Evolutionary conservation across 2,797 vertebrate species (phyloP).

Genomic region (Enteromius mattozi): DNA sequence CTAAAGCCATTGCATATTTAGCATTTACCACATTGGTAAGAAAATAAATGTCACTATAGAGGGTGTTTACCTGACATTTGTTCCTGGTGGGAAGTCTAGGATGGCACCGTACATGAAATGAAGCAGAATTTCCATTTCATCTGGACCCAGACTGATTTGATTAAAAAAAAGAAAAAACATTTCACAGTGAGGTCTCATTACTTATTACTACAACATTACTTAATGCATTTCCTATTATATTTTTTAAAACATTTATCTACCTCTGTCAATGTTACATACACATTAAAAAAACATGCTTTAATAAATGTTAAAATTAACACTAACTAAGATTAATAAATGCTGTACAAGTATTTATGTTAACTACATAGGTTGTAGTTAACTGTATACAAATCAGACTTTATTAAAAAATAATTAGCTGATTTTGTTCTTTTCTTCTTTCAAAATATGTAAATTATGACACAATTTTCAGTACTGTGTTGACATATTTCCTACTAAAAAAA

Average conservation of each 20-base stretch:
- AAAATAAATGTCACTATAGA: slow-evolving; percentile 7
- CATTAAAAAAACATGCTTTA: background rate
- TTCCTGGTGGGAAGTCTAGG: slow-evolving; percentile 86
- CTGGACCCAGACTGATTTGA: slow-evolving; percentile 80
- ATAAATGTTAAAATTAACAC: too few relatives aligned
- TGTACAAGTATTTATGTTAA: too few relatives aligned
- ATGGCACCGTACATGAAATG: slow-evolving; percentile 93
- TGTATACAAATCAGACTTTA: background rate
- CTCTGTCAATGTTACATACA: background rate
- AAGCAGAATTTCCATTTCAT: slow-evolving; percentile 89
- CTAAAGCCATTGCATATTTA: background rate
- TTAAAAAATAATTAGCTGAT: background rate
- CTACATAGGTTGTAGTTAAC: background rate
- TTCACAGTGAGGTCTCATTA: background rate
- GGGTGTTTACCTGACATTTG: slow-evolving; percentile 85
- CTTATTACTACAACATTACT: background rate
- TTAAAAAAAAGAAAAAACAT: too few relatives aligned
- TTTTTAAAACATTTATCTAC: background rate
- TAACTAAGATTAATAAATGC: too few relatives aligned
- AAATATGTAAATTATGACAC: background rate
- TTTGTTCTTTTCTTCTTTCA: too few relatives aligned
- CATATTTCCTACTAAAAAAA: background rate
- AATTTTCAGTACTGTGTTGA: background rate
- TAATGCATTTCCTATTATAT: background rate
- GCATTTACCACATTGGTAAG: background rate